Conservation (phyloP, 2,113 vertebrate species). For the Deroptyus accipitrinus region DNA sequence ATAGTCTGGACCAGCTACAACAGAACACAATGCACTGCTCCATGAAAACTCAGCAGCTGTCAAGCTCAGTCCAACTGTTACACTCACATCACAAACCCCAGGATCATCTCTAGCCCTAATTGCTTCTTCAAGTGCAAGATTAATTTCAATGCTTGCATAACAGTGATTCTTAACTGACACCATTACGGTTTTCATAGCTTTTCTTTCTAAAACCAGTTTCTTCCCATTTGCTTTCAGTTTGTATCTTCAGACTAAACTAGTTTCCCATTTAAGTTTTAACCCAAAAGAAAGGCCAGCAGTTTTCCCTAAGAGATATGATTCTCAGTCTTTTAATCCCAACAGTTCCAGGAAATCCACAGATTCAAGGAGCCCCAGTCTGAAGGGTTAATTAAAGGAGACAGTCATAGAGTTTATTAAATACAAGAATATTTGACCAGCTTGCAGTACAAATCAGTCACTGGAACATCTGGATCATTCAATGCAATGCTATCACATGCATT, state of each 20-base stretch:
- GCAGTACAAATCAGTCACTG: neutral
- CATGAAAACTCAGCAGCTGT: neutral
- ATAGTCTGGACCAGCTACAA: too few relatives aligned
- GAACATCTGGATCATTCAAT: neutral
- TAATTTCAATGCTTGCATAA: neutral
- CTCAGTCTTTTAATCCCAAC: neutral
- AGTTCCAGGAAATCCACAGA: neutral
- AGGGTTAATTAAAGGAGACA: neutral
- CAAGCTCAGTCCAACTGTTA: neutral
- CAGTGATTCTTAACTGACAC: neutral
- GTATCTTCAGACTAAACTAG: neutral
- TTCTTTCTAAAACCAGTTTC: neutral
- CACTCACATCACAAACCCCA: accelerated
- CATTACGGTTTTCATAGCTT: neutral
- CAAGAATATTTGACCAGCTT: neutral
- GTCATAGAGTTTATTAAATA: neutral
- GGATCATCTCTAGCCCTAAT: neutral
- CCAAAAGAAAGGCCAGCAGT: neutral
- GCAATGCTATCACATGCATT: neutral
- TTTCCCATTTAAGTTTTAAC: neutral
- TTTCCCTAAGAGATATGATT: neutral
- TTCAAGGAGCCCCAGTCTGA: neutral
- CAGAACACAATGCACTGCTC: neutral
- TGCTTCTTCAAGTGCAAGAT: neutral
- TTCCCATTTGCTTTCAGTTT: neutral